These are phyloP conservation scores for Myoxocephalus aenaeus DNA, from an alignment of 2,797 vertebrate species.

Conservation along the genomic window DNA sequence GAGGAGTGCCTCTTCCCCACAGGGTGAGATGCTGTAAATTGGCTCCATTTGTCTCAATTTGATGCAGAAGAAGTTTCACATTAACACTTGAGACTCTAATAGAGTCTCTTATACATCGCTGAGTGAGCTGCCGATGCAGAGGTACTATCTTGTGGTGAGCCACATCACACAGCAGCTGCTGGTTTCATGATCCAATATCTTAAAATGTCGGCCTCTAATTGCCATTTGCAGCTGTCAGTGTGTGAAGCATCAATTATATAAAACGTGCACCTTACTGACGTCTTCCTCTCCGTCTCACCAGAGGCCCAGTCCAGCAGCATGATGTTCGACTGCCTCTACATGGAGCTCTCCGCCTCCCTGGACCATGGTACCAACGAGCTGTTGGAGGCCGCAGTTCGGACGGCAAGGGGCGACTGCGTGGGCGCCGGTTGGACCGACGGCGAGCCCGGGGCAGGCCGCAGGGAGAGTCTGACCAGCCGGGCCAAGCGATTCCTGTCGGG, in stretches of 20 bases:
- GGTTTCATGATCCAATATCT: slow-evolving; percentile 31
- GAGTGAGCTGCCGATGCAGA: slow-evolving; percentile 1
- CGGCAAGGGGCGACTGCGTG: slow-evolving; percentile 86
- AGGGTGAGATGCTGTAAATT: slow-evolving; percentile 10
- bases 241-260: slow-evolving; percentile 28
- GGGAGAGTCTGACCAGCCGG: slow-evolving; percentile 91
- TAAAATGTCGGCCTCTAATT: slow-evolving; percentile 41
- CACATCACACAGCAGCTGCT: slow-evolving; percentile 35
- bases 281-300: slow-evolving; percentile 40
- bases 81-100: slow-evolving; percentile 27
- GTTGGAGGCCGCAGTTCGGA: slow-evolving; percentile 88
- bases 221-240: slow-evolving; percentile 24
- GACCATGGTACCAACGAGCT: slow-evolving; percentile 92
- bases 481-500: slow-evolving; percentile 92
- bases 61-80: slow-evolving; percentile 33
- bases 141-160: slow-evolving; percentile 28
- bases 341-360: slow-evolving; percentile 92
- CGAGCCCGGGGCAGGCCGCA: slow-evolving; percentile 78
- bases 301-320: slow-evolving; percentile 88
- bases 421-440: slow-evolving; percentile 79
- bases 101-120: slow-evolving; percentile 19
- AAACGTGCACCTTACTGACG: not conserved
- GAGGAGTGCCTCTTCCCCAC: not conserved
- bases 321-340: slow-evolving; percentile 90
- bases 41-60: slow-evolving; percentile 42